Evolutionary conservation across 2,888 invertebrate species (phyloP), one percentile per base, ranked within the genome.

Genomic region (Eilema depressum): DNA sequence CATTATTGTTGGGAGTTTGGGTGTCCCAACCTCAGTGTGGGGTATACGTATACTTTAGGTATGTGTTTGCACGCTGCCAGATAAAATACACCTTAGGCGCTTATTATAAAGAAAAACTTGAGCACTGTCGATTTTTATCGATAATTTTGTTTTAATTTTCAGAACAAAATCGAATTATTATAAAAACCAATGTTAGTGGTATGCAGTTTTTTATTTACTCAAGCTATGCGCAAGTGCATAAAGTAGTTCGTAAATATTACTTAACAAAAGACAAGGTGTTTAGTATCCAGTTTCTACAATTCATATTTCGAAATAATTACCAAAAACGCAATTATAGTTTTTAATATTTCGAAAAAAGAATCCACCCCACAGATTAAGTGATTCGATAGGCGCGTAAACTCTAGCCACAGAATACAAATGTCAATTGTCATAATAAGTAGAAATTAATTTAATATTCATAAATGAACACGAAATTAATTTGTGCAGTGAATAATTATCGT

Each of bases 401-500:
- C n/a, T 17, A 33, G 37, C 33, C 20, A 33, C 57, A 30, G 69
- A 75, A 80, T 77, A 71, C 75, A 70, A 57, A 23, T 79, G 78
- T 71, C 78, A 78, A 63, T 70, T 74, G 80, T 77, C 79, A 80
- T 69, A 59, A 26, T 26, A 59, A 14, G 7, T 28, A 65, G n/a
- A n/a, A n/a, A 53, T 53, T 65, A 56, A 53, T 64, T 53, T 10
- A 53, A 30, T 53, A 53, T 53, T 30, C 47, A 64, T 28, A 53
- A 53, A 64, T 53, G n/a, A 28, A 64, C 28, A 64, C 53, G 66
- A 25, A 66, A 17, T 37, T 37, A 57, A 56, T 56, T 56, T 59
- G 57, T 66, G 25, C 66, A 66, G 41, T 66, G 37, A 41, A 41
- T 60, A 28, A 28, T 30, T 12, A 23, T 28, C 8, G 4, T 23